Conservation (phyloP, 2,113 vertebrate species). For the Tringa solitaria region DNA sequence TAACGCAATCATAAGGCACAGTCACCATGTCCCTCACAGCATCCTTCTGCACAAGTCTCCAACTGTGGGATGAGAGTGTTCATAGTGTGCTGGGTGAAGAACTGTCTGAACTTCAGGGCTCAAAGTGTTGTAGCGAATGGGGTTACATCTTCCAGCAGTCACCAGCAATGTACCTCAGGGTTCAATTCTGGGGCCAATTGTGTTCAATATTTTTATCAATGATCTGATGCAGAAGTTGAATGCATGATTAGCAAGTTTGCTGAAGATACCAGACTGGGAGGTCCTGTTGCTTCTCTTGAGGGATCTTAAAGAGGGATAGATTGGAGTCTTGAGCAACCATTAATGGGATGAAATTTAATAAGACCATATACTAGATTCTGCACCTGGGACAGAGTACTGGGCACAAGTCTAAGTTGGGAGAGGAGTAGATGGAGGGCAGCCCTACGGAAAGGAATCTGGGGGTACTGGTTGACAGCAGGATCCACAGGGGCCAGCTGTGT, state of each 20-base stretch:
- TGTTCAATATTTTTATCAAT: background rate
- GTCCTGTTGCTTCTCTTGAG: background rate
- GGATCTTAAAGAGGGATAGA: background rate
- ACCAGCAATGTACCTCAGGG: background rate
- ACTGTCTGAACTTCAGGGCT: background rate
- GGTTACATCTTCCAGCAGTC: accelerated
- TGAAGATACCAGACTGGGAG: background rate
- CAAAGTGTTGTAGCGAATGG: background rate
- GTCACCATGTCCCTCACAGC: background rate
- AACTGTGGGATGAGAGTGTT: background rate
- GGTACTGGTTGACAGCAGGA: background rate
- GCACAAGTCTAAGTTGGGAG: background rate
- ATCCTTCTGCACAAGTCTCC: too few relatives aligned
- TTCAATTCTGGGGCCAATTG: background rate
- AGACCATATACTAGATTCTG: background rate
- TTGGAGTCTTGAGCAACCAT: background rate
- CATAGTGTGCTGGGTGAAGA: background rate
- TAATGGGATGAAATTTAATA: background rate
- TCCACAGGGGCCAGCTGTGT: background rate
- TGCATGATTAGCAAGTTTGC: background rate
- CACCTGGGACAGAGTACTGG: background rate
- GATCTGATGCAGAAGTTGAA: background rate
- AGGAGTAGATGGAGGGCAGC: background rate
- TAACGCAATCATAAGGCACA: background rate
- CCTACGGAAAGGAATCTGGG: background rate